These are phyloP conservation scores for Saturnia pavonia DNA, from an alignment of 2,888 invertebrate species.

Conservation along the genomic window DNA sequence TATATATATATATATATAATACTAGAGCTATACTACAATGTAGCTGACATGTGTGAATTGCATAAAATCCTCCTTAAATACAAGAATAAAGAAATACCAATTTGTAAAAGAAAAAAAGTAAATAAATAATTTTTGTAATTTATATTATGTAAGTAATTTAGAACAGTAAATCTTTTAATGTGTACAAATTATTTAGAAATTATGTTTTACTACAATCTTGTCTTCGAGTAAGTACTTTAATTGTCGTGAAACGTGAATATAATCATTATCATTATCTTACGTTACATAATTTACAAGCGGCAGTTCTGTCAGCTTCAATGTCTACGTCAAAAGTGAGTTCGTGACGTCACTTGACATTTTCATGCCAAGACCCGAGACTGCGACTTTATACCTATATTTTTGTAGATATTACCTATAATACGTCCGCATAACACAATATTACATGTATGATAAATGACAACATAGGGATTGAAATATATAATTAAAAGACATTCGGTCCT, in stretches of 20 bases:
- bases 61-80: no score
- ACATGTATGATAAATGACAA: not conserved
- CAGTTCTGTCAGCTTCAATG: constrained; percentile 2
- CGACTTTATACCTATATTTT: not conserved
- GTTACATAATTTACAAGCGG: not conserved
- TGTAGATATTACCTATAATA: not conserved
- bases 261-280: not conserved
- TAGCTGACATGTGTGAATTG: no score
- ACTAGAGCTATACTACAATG: no score
- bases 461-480: not conserved
- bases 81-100: no score
- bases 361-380: not conserved
- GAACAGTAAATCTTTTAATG: not conserved
- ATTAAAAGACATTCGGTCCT: not conserved
- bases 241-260: constrained; percentile 2
- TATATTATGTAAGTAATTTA: not conserved
- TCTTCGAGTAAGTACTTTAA: not conserved
- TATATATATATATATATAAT: no score
- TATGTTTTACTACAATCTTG: not conserved
- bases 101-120: no score
- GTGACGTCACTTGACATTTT: constrained; percentile 13
- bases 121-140: no score
- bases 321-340: constrained; percentile 12
- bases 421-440: not conserved
- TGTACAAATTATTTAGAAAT: no score